Percentiles rank a stretch among this genome's conserved stretches.
These are phyloP conservation scores for Cheiracanthium punctorium DNA, from an alignment of 2,888 invertebrate species.

Conservation along the genomic window DNA sequence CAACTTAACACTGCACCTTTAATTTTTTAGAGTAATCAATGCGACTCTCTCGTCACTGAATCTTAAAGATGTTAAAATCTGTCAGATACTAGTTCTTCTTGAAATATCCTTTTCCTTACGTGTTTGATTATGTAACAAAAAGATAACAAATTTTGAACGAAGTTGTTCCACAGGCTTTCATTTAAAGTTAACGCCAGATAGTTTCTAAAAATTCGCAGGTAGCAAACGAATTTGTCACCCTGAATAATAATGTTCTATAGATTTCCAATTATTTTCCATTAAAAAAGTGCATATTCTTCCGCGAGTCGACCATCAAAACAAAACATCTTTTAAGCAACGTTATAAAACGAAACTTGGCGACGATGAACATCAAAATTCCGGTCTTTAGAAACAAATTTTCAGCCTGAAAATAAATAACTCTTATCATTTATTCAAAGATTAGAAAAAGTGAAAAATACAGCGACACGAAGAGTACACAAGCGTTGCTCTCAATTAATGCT, in stretches of 20 bases:
- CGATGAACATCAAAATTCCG: background rate
- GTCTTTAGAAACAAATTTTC: background rate
- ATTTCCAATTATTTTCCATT: slow-evolving; percentile 13
- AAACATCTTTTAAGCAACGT: background rate
- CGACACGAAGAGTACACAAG: slow-evolving; percentile 1
- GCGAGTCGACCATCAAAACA: background rate
- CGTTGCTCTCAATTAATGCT: slow-evolving; percentile 1
- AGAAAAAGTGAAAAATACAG: slow-evolving; percentile 12
- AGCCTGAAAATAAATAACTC: background rate
- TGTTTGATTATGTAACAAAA: too few relatives aligned
- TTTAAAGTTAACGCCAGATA: too few relatives aligned
- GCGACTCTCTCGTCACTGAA: too few relatives aligned
- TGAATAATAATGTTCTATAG: background rate
- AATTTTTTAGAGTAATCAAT: too few relatives aligned
- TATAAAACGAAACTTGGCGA: background rate
- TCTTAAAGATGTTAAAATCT: too few relatives aligned
- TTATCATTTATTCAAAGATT: slow-evolving; percentile 15
- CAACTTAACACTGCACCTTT: too few relatives aligned
- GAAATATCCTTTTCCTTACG: too few relatives aligned
- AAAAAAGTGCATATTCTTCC: background rate
- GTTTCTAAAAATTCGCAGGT: too few relatives aligned
- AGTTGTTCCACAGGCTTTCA: too few relatives aligned
- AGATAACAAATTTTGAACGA: too few relatives aligned
- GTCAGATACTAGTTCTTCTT: too few relatives aligned
- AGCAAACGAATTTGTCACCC: too few relatives aligned